Evolutionary conservation across 2,113 vertebrate genomes (phyloP).

Genomic region (Amblyornis subalaris): DNA sequence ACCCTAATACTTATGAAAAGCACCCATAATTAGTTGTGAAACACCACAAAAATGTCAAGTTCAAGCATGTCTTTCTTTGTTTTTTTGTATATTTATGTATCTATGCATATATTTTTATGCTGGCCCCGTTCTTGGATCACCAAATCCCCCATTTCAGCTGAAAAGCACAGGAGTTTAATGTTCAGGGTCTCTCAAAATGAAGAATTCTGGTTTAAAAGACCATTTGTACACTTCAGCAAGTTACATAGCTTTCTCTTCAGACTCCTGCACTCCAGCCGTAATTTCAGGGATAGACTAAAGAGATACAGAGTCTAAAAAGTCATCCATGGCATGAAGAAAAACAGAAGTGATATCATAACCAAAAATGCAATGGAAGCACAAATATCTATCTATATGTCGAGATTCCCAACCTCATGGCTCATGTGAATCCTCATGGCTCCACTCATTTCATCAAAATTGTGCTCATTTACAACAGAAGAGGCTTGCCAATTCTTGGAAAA

Average conservation of each 20-base stretch:
- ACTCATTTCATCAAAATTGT: neutral
- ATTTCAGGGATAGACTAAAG: neutral
- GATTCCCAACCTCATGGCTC: neutral
- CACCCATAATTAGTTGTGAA: neutral
- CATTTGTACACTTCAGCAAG: neutral
- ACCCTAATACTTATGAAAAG: neutral
- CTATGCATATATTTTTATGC: neutral
- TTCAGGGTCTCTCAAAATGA: neutral
- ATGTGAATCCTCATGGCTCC: neutral
- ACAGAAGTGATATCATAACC: neutral
- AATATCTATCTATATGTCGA: neutral
- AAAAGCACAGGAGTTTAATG: neutral
- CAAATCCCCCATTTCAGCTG: neutral
- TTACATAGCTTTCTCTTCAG: neutral
- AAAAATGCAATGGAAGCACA: neutral
- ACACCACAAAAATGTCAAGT: neutral
- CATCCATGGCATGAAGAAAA: neutral
- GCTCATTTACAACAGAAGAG: neutral
- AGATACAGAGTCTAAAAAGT: neutral
- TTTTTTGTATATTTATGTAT: neutral
- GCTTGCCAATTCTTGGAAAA: neutral
- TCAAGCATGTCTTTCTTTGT: neutral
- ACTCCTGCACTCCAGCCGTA: neutral
- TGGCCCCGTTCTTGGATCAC: neutral
- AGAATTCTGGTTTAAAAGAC: conserved; percentile 6